A percentile compares a stretch with the other conserved stretches of the same genome.
Evolutionary conservation across 1,140 invertebrate genomes (phyloP).

Genomic region (Propsilocerus akamusi): DNA sequence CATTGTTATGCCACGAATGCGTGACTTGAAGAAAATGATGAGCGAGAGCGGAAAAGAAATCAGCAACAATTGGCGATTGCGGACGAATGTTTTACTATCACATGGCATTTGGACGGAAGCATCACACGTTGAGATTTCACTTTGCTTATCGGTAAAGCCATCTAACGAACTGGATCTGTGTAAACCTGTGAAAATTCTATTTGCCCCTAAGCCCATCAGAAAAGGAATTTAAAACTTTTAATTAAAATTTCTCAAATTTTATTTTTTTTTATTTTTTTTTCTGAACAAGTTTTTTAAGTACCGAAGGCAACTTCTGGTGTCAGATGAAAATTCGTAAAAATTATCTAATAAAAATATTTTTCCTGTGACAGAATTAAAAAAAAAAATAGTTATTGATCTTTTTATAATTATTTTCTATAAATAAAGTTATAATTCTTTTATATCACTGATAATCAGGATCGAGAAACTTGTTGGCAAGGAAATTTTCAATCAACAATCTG

Average conservation of each 20-base stretch:
- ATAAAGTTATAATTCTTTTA: no score
- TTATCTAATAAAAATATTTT: no score
- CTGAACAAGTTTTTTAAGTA: no score
- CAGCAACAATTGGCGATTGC: slow-evolving; percentile 49
- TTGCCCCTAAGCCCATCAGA: slow-evolving; percentile 74
- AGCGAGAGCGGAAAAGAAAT: slow-evolving; percentile 20
- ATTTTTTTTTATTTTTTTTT: no score
- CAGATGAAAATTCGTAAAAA: no score
- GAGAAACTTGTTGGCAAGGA: no score
- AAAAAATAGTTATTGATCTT: no score
- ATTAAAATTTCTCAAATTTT: not conserved
- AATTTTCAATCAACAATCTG: no score
- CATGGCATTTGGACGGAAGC: slow-evolving; percentile 82
- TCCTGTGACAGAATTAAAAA: no score
- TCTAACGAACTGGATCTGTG: slow-evolving; percentile 61
- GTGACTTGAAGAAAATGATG: slow-evolving; percentile 37
- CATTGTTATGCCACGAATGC: slow-evolving; percentile 52
- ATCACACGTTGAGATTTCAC: slow-evolving; percentile 68
- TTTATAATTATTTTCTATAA: no score
- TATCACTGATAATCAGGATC: no score
- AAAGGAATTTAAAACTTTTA: slow-evolving; percentile 42
- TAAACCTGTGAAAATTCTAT: slow-evolving; percentile 75
- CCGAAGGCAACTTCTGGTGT: no score
- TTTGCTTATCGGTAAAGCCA: slow-evolving; percentile 51
- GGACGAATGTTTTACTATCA: slow-evolving; percentile 72